Conservation (phyloP, 2,888 invertebrate genomes). For the Lepetodrilus schrolli region DNA sequence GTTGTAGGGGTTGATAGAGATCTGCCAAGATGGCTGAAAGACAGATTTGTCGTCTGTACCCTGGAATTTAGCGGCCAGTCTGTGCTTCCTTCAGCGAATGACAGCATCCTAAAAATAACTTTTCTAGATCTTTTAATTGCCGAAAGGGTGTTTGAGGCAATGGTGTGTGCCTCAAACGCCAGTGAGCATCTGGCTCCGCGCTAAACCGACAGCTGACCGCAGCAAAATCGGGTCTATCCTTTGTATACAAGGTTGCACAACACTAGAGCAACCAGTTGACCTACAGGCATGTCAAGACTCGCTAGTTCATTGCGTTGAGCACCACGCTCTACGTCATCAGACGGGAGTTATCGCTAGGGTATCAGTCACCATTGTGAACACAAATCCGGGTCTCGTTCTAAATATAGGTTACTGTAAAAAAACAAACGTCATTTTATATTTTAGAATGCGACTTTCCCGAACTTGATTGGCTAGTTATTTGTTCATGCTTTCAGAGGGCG, state of each 20-base stretch:
- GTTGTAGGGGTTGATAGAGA: constrained; percentile 3
- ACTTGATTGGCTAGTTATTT: neutral
- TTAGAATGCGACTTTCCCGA: neutral
- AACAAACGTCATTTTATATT: constrained; percentile 26
- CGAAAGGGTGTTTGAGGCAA: neutral
- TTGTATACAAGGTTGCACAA: constrained; percentile 28
- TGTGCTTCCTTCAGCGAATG: neutral
- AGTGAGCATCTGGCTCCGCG: neutral
- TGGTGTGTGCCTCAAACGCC: neutral
- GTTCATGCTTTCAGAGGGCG: no score
- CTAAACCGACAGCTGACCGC: neutral
- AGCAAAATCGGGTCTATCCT: neutral
- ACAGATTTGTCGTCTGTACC: neutral
- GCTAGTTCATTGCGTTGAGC: no score
- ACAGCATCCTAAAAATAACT: neutral
- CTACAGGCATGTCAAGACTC: no score
- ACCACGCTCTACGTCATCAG: no score
- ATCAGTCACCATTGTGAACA: no score
- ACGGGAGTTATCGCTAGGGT: no score
- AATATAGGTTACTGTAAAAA: no score
- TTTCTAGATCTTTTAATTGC: neutral
- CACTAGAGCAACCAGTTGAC: neutral
- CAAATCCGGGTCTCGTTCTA: no score
- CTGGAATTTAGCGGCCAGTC: neutral
- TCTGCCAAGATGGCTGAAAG: constrained; percentile 2